Conservation (phyloP, 2,797 vertebrate species). For the Orientallactaga sibirica region DNA sequence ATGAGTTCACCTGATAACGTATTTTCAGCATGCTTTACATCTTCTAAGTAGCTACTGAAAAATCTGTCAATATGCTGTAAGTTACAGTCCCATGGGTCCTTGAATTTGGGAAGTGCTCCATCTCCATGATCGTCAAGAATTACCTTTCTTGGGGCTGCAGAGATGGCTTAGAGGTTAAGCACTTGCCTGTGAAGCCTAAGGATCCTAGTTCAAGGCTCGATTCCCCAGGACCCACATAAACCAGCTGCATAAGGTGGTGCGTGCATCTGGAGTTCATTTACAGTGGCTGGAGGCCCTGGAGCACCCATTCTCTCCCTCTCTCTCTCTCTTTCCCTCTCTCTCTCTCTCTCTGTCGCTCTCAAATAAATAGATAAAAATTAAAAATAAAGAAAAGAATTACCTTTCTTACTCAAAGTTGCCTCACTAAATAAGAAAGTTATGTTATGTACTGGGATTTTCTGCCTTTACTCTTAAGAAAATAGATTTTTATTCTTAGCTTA, state of each 20-base stretch:
- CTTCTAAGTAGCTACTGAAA: constrained; percentile 3
- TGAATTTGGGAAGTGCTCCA: background rate
- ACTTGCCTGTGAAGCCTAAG: too few relatives aligned
- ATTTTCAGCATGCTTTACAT: constrained; percentile 14
- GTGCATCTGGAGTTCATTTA: too few relatives aligned
- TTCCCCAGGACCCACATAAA: too few relatives aligned
- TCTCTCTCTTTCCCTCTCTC: too few relatives aligned
- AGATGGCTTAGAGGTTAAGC: background rate
- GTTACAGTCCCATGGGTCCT: background rate
- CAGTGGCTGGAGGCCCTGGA: too few relatives aligned
- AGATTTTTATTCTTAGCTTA: background rate
- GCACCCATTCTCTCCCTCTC: too few relatives aligned
- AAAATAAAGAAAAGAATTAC: background rate
- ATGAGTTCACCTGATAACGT: constrained; percentile 57
- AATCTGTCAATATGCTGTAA: background rate
- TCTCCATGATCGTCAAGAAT: background rate
- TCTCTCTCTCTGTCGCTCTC: too few relatives aligned
- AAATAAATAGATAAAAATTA: too few relatives aligned
- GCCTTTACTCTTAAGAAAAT: background rate
- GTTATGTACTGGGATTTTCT: background rate
- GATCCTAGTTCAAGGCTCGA: too few relatives aligned
- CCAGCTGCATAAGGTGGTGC: too few relatives aligned
- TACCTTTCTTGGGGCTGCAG: background rate
- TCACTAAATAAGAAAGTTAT: background rate
- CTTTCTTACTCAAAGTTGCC: background rate